Evolutionary conservation across 2,113 vertebrate species (phyloP).

Genomic region (Poeciliopsis prolifica): DNA sequence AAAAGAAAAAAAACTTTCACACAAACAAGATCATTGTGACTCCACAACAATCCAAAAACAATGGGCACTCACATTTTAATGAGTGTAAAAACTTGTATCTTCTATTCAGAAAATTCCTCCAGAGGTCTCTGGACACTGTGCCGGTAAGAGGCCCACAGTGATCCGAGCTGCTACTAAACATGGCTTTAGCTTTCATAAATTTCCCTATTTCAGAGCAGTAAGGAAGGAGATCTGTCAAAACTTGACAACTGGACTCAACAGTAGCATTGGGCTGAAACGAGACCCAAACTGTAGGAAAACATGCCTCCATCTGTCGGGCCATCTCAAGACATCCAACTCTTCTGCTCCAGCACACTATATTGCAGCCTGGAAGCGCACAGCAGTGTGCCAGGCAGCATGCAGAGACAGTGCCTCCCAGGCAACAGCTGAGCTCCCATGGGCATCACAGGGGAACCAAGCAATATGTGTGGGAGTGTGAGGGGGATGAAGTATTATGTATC

Average conservation of each 20-base stretch:
- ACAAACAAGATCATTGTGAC: no score
- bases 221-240: slow-evolving; percentile 35
- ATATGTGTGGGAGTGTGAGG: slow-evolving; percentile 21
- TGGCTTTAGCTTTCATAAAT: background rate
- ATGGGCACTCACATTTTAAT: no score
- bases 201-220: background rate
- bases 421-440: slow-evolving; percentile 74
- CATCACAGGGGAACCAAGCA: slow-evolving; percentile 43
- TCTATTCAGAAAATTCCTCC: background rate
- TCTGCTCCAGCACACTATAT: slow-evolving; percentile 47
- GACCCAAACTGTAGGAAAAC: background rate
- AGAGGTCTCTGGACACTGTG: background rate
- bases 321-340: slow-evolving; percentile 64
- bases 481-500: slow-evolving; percentile 49
- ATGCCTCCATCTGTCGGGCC: slow-evolving; percentile 62
- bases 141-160: background rate
- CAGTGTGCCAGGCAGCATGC: slow-evolving; percentile 54
- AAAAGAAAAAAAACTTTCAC: no score
- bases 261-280: slow-evolving; percentile 19
- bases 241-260: slow-evolving; percentile 27
- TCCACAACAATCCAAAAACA: no score
- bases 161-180: slow-evolving; percentile 1
- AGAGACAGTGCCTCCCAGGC: slow-evolving; percentile 63
- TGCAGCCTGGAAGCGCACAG: slow-evolving; percentile 41
- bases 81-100: background rate